phyloP scores from a whole-genome alignment of 2,888 invertebrate species.

The Acleris cristana region DNA sequence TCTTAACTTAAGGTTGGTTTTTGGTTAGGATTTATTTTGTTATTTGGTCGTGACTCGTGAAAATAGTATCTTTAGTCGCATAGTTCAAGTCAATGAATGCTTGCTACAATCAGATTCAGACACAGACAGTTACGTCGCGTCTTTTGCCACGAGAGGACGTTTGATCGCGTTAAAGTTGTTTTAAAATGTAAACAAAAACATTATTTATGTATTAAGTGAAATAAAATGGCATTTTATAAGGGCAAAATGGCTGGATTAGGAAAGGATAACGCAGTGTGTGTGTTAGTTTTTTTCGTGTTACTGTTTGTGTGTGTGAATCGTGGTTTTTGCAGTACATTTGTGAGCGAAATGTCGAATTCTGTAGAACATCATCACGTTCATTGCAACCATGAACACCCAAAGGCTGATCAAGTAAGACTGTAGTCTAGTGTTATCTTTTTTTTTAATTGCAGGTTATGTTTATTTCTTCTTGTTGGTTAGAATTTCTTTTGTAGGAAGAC shows the following conservation, averaged over 20 bases:
- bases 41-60: not conserved
- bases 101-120: conserved; percentile 1
- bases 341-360: conserved; percentile 50
- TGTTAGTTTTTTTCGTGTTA: conserved; percentile 53
- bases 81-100: conserved; percentile 30
- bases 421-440: conserved; percentile 32
- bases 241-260: conserved; percentile 52
- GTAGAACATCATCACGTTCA: conserved; percentile 64
- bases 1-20: not conserved
- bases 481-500: not conserved
- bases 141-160: conserved; percentile 41
- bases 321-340: conserved; percentile 53
- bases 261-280: conserved; percentile 47
- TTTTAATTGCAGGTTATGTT: conserved; percentile 23
- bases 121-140: conserved; percentile 53
- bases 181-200: conserved; percentile 72
- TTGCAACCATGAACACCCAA: conserved; percentile 80
- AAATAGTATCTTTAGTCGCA: conserved; percentile 5
- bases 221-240: conserved; percentile 38
- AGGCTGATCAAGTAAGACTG: conserved; percentile 33
- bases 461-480: not conserved
- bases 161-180: conserved; percentile 38
- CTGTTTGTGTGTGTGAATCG: conserved; percentile 50
- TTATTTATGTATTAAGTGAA: conserved; percentile 51
- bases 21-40: not conserved